Percentiles rank a stretch among this genome's conserved stretches.
phyloP scores from a whole-genome alignment of 2,888 invertebrate genomes.

The Plagiodera versicolora region DNA sequence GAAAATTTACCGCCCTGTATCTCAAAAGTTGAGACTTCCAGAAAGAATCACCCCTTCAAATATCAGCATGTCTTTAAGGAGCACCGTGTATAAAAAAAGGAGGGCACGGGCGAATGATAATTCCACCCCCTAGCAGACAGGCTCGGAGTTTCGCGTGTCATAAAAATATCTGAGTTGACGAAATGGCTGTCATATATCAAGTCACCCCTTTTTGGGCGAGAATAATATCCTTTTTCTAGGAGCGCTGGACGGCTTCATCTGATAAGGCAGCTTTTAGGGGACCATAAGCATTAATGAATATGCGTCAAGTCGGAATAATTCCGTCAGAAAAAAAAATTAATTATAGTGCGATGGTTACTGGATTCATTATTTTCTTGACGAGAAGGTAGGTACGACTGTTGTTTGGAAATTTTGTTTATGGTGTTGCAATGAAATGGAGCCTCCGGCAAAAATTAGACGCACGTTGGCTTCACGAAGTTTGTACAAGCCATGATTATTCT shows the following conservation, averaged over 20 bases:
- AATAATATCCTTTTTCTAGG: conserved; percentile 39
- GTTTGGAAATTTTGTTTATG: not conserved
- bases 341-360: conserved; percentile 4
- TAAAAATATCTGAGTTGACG: conserved; percentile 51
- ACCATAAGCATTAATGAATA: conserved; percentile 32
- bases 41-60: no score
- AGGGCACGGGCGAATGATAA: conserved; percentile 11
- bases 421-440: conserved; percentile 1
- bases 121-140: not conserved
- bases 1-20: no score
- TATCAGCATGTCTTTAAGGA: no score
- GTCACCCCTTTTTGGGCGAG: conserved; percentile 45
- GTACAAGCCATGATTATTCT: not conserved
- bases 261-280: conserved; percentile 42
- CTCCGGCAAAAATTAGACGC: not conserved
- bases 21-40: no score
- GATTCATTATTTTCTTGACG: not conserved
- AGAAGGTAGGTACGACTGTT: not conserved
- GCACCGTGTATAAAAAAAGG: not conserved
- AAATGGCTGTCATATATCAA: conserved; percentile 48
- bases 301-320: conserved; percentile 19
- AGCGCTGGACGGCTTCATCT: conserved; percentile 40
- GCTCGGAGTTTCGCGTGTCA: conserved; percentile 41
- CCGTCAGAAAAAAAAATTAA: conserved; percentile 7
- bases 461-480: not conserved